phyloP scores from a whole-genome alignment of 2,888 invertebrate genomes.

The Nasonovia ribisnigri region DNA sequence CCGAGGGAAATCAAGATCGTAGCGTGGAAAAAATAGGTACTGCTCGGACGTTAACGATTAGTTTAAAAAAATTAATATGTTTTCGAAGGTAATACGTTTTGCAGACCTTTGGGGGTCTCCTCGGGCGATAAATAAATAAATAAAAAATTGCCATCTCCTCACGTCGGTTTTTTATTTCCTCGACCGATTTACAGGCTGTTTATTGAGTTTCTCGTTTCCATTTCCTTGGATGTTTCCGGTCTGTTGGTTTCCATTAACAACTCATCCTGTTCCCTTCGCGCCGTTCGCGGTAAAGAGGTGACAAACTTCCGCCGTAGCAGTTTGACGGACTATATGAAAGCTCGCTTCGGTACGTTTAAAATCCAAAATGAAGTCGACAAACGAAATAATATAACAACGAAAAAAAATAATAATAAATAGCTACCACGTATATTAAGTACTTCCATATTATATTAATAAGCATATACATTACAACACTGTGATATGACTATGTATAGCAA shows the following conservation, averaged over 20 bases:
- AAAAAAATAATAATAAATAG: background rate
- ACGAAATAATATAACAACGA: background rate
- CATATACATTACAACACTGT: background rate
- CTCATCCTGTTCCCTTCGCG: background rate
- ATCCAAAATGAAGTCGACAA: constrained; percentile 40
- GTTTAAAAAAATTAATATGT: constrained; percentile 31
- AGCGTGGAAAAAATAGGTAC: background rate
- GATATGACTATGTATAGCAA: background rate
- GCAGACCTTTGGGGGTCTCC: constrained; percentile 7
- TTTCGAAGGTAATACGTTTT: constrained; percentile 35
- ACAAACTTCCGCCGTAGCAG: constrained; percentile 42
- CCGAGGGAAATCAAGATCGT: constrained; percentile 56
- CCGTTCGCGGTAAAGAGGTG: background rate
- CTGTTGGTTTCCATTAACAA: constrained; percentile 60
- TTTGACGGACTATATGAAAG: constrained; percentile 20
- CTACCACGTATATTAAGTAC: background rate
- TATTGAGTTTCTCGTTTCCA: constrained; percentile 63
- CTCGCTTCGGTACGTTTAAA: constrained; percentile 51
- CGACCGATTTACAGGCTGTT: constrained; percentile 45
- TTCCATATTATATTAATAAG: background rate
- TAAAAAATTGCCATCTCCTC: constrained; percentile 8
- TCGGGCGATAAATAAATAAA: constrained; percentile 47
- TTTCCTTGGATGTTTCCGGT: constrained; percentile 61
- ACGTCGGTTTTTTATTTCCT: constrained; percentile 10
- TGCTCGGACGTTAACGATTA: constrained; percentile 17